Conservation (phyloP, 2,113 vertebrate genomes). For the Casuarius casuarius region DNA sequence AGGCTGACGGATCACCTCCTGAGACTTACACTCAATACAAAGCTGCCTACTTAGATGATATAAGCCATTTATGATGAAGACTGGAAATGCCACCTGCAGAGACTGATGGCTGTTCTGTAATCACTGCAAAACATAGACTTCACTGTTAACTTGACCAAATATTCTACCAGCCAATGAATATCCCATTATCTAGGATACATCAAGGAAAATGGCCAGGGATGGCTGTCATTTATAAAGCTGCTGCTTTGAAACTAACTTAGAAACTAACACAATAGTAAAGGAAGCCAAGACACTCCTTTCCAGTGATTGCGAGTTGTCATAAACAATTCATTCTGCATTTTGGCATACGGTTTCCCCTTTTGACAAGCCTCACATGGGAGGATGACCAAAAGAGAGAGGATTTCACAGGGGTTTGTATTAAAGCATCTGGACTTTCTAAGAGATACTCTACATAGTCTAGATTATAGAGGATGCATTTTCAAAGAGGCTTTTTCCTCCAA, state of each 20-base stretch:
- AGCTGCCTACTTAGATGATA: background rate
- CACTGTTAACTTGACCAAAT: background rate
- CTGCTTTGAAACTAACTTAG: background rate
- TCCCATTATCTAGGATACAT: accelerated
- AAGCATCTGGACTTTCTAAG: background rate
- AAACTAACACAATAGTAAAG: background rate
- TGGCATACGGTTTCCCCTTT: too few relatives aligned
- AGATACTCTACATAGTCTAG: background rate
- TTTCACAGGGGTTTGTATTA: background rate
- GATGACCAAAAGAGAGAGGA: too few relatives aligned
- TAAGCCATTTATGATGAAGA: background rate
- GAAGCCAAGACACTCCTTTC: background rate
- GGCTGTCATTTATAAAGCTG: background rate
- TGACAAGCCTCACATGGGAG: too few relatives aligned
- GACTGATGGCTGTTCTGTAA: background rate
- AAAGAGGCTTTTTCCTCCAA: background rate
- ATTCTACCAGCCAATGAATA: background rate
- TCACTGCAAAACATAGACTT: background rate
- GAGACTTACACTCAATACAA: background rate
- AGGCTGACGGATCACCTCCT: constrained; percentile 2
- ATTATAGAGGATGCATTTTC: background rate
- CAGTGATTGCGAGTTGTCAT: too few relatives aligned
- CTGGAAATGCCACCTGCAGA: constrained; percentile 15
- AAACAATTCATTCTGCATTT: too few relatives aligned
- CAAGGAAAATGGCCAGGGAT: background rate